These are phyloP conservation scores for Psylliodes chrysocephalus DNA, from an alignment of 2,888 invertebrate species.

Conservation along the genomic window DNA sequence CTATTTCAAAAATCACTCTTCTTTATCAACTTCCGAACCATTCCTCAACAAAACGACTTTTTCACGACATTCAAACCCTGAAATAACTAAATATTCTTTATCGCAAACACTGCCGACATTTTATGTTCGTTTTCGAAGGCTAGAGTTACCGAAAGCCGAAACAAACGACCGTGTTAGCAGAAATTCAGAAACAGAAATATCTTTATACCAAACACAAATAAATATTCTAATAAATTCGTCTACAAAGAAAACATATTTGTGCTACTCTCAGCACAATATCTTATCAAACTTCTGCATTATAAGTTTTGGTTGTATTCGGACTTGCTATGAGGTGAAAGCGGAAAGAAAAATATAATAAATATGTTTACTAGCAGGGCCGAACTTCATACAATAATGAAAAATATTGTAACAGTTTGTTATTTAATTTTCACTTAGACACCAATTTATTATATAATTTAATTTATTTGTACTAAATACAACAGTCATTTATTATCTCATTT, in stretches of 20 bases:
- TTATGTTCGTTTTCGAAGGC: background rate
- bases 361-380: conserved; percentile 17
- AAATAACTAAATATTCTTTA: background rate
- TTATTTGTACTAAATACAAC: too few relatives aligned
- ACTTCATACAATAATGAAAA: conserved; percentile 15
- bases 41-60: too few relatives aligned
- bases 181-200: conserved; percentile 6
- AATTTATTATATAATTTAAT: too few relatives aligned
- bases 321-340: conserved; percentile 16
- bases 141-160: background rate
- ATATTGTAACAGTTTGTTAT: too few relatives aligned
- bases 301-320: conserved; percentile 23
- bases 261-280: conserved; percentile 39
- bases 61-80: too few relatives aligned
- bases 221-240: conserved; percentile 39
- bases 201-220: conserved; percentile 8
- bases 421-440: too few relatives aligned
- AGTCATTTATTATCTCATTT: too few relatives aligned
- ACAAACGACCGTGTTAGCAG: conserved; percentile 3
- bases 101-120: background rate
- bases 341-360: conserved; percentile 21
- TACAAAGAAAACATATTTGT: conserved; percentile 44
- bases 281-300: conserved; percentile 13
- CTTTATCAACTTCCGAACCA: too few relatives aligned
- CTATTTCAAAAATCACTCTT: too few relatives aligned